Base-by-base conservation (phyloP, 2,797 vertebrate species). In the Periparus ater region DNA sequence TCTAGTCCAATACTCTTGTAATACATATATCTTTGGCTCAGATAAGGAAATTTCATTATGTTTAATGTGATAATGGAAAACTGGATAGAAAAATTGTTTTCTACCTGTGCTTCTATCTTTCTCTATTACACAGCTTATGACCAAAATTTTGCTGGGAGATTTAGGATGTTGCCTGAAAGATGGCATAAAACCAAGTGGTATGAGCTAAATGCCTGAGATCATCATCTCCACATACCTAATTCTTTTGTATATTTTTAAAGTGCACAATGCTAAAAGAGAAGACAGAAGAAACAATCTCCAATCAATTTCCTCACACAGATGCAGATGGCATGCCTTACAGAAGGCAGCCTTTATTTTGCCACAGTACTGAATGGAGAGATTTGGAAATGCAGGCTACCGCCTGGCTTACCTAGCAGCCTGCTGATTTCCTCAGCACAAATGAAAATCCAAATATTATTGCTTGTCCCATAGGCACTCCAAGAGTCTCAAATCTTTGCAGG, bases 261-360 rank as follows among this genome's bases (percentile, higher is more conserved):
- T 9, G 62, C 12, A 15, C 2, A 6, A 6, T n/a, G 16, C 8
- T 32, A 29, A 75, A 91, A 75, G 9, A 47, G 23, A 74, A 67
- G 15, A 54, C 6, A n/a, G 36, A 78, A 67, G 80, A 77, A 53
- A 26, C 13, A 29, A 40, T 40, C 38, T 40, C 12, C 12, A 5
- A 13, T 77, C 71, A 10, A 13, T 54, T 84, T 55, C 23, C 75
- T 83, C 44, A 44, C 14, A 10, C 6, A 0, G 0, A 19, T 1
- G 1, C 51, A 57, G 26, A 42, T 68, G 1, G 0, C 15, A 11
- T 21, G 5, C 8, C 42, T 48, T 45, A 6, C 14, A 58, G 50
- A 74, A 80, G 32, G 47, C 13, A 87, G 15, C 10, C 40, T 93
- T 53, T 42, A 26, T 55, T 89, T 92, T 92, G 40, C 17, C 19